phyloP scores from a whole-genome alignment of 2,113 vertebrate species.

The Fulica atra region DNA sequence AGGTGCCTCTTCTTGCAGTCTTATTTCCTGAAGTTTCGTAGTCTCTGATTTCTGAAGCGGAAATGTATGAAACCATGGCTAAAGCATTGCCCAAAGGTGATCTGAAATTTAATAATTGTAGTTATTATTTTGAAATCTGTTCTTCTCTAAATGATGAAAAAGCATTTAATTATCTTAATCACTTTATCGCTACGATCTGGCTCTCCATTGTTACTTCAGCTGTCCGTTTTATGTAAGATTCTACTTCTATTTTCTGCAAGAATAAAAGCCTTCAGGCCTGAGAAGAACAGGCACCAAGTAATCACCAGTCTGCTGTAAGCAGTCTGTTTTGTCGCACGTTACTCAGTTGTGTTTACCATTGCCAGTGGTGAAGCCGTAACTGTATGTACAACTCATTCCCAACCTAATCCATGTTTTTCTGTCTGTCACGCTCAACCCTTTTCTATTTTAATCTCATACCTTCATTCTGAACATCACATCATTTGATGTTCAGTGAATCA shows the following conservation, averaged over 20 bases:
- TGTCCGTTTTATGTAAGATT: neutral
- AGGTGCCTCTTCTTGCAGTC: neutral
- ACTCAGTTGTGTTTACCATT: neutral
- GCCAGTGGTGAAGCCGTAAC: neutral
- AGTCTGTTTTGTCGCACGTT: neutral
- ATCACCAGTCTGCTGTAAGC: neutral
- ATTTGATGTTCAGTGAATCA: neutral
- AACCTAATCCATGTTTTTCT: neutral
- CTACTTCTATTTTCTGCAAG: neutral
- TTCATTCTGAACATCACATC: neutral
- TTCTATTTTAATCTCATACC: neutral
- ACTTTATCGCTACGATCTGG: neutral
- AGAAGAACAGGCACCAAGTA: neutral
- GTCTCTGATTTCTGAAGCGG: neutral
- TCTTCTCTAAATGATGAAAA: neutral
- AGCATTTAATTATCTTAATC: neutral
- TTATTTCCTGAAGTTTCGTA: neutral
- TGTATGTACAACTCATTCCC: rapidly evolving
- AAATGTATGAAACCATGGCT: neutral
- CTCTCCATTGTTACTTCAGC: neutral
- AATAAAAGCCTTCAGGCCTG: neutral
- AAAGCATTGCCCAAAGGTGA: neutral
- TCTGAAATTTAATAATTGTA: neutral
- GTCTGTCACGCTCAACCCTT: neutral
- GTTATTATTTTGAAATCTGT: neutral